Percentiles rank a stretch among this genome's conserved stretches.
phyloP scores from a whole-genome alignment of 2,113 vertebrate species.

The Trichomycterus rosablanca region DNA sequence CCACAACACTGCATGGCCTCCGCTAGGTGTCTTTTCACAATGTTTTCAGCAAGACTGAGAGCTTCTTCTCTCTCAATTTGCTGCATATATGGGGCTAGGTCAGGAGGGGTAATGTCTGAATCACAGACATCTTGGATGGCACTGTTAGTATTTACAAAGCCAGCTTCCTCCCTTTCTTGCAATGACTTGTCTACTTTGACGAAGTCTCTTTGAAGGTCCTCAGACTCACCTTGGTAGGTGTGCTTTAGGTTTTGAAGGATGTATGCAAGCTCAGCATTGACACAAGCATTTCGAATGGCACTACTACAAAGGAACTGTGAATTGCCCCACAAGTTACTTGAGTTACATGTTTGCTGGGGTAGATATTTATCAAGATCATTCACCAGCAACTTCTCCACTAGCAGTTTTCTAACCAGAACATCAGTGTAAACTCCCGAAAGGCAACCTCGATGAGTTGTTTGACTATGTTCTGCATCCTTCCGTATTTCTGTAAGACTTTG shows the following conservation, averaged over 20 bases:
- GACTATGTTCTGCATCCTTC: constrained; percentile 62
- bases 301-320: constrained; percentile 36
- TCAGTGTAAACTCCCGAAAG: constrained; percentile 70
- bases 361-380: constrained; percentile 74
- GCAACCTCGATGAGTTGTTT: constrained; percentile 57
- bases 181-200: constrained; percentile 72
- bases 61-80: constrained; percentile 63
- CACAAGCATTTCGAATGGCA: constrained; percentile 54
- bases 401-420: constrained; percentile 77
- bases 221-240: constrained; percentile 75
- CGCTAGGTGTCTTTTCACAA: constrained; percentile 59
- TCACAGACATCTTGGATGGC: constrained; percentile 57
- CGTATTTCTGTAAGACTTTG: constrained; percentile 71
- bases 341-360: background rate
- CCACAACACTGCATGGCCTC: constrained; percentile 38
- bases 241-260: constrained; percentile 76
- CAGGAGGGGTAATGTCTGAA: constrained; percentile 57
- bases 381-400: constrained; percentile 83
- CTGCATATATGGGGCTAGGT: constrained; percentile 64
- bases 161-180: too few species aligned
- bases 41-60: constrained; percentile 53
- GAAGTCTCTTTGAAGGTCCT: constrained; percentile 77
- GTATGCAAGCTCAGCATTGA: constrained; percentile 83
- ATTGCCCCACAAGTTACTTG: constrained; percentile 32
- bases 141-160: constrained; percentile 64